Evolutionary conservation across 2,797 vertebrate genomes (phyloP), one percentile per base, ranked within the genome.

Genomic region (Petrocephalus sullivani): DNA sequence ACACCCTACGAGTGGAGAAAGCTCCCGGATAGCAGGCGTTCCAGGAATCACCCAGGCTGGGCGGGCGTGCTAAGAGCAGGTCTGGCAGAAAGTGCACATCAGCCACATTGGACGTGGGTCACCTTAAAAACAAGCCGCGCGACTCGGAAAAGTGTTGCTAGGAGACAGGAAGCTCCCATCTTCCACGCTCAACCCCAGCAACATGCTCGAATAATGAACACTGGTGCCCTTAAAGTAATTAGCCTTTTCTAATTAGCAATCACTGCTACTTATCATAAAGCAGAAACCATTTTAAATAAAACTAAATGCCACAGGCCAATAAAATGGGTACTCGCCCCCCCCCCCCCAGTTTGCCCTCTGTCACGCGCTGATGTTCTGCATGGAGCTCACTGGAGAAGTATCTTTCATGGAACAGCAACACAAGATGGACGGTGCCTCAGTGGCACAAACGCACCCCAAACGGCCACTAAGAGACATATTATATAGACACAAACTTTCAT

Each of bases 181-280:
- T 28, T 57, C 14, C 28, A 85, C 82, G 87, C 89, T 91, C 89
- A 90, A 90, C 90, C 91, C 56, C 10, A 83, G 60, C 87, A 90
- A 90, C 89, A 78, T 37, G 60, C 86, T 57, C 33, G 19, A 8
- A 86, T 92, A 92, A 93, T 91, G 88, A 92, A 92, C 90, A 90
- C 85, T 90, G 90, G 67, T 58, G 89, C 78, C 90, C 88, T 91
- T 84, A 85, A 90, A 67, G 88, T 87, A 75, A 89, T 89, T 87
- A 90, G 85, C 60, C 58, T 87, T 90, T 89, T 90, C 71, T 91
- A 91, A 91, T 89, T 87, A 84, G 23, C n/a, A 75, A 91, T 46
- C 23, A 6, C 21, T 23, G 71, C 16, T 85, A 54, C 49, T 57
- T 56, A 88, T 19, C 51, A 56, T 53, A 81, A 88, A 60, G 60